Evolutionary conservation across 2,888 invertebrate genomes (phyloP), one percentile per base, ranked within the genome.

Genomic region (Metalampra italica): DNA sequence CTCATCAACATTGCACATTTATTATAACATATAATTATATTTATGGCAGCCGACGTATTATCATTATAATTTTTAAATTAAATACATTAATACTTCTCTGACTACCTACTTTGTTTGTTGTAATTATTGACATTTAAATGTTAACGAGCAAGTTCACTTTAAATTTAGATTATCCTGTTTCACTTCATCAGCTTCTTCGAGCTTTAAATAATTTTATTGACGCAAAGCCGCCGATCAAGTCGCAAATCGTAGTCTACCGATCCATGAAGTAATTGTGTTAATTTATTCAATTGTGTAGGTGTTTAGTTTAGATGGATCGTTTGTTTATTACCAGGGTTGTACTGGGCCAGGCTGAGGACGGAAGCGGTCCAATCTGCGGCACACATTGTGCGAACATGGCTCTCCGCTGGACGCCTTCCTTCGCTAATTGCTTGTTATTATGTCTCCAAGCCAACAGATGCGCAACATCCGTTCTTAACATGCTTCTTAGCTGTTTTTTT

Each of bases 361-460:
- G 81, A 83, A 78, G 73, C 65, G 66, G 67, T 63, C 66, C 70
- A 83, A 86, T 72, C 83, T 86, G 87, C 70, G 68, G 65, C 72
- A 73, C 87, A 88, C 87, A 87, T 85, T 85, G 87, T 87, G 88
- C 84, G 88, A 87, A 85, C 75, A 69, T 66, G 68, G 57, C 57
- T 54, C 55, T 54, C 53, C 53, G 54, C 68, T 69, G 70, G 71
- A 68, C 68, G 62, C 71, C 71, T 74, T 76, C 73, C 71, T 77
- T 78, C 65, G 78, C 82, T 87, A 88, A 88, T 88, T 86, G 82
- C 82, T 79, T 75, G 74, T 82, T 81, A 84, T 83, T 82, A 79
- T 81, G 82, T 79, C 82, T 78, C 78, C 78, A 73, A 75, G 66
- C 64, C 76, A 82, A 78, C 89, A 88, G 81, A 88, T 89, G 89